A percentile compares a stretch with the other conserved stretches of the same genome.
phyloP scores from a whole-genome alignment of 1,140 invertebrate species.

The Papilio aristodemus region DNA sequence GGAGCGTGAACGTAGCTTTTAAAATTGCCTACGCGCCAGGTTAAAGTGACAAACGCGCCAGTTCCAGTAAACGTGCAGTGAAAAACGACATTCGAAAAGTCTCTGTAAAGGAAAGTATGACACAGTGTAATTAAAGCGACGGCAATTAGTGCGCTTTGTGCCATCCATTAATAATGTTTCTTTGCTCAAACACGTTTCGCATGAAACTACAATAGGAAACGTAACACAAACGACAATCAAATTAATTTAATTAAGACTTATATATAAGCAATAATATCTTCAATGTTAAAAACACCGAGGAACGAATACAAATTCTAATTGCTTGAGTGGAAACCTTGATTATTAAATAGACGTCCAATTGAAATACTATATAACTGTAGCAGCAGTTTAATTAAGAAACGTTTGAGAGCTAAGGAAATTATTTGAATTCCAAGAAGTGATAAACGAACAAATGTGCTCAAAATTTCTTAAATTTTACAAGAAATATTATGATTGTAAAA shows the following conservation, averaged over 20 bases:
- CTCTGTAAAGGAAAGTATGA: conserved; percentile 15
- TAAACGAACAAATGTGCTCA: conserved; percentile 16
- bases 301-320: background rate
- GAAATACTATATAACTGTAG: background rate
- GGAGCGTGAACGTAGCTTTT: background rate
- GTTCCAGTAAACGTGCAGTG: background rate
- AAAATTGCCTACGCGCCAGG: conserved; percentile 1
- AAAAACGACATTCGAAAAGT: conserved; percentile 16
- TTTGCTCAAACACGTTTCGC: conserved; percentile 10
- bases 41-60: background rate
- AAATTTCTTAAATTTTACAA: conserved; percentile 17
- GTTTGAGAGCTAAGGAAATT: conserved; percentile 9
- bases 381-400: conserved; percentile 11
- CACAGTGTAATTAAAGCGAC: conserved; percentile 17
- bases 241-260: background rate
- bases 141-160: conserved; percentile 15
- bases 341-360: background rate
- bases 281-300: background rate
- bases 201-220: conserved; percentile 8
- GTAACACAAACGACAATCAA: background rate
- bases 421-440: conserved; percentile 15
- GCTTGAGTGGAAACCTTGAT: background rate
- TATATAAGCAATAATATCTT: background rate
- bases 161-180: conserved; percentile 11
- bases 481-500: conserved; percentile 1